Base-by-base conservation (phyloP, 2,888 invertebrate genomes). In the Sericinus montela region DNA sequence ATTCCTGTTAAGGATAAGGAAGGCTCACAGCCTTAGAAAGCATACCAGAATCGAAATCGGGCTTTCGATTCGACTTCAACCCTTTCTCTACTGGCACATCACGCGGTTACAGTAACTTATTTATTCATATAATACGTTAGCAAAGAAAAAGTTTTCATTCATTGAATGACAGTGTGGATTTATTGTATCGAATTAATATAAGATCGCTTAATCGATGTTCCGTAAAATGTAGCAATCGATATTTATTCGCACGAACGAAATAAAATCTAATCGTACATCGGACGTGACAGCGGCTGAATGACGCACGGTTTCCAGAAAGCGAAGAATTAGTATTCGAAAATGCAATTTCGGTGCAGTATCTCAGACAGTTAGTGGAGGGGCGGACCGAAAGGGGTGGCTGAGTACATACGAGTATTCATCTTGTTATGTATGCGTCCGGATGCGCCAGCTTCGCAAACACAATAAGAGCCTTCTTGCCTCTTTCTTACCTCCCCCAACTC, bases 341-440 rank as follows among this genome's bases (percentile, higher is more conserved):
- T 86, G 87, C 87, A 86, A 86, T 87, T 86, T 84, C 80, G 76
- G 74, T 85, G 83, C 84, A 85, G 73, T 75, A 77, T 72, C 67
- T 65, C 60, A 58, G 67, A 56, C 48, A 62, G 56, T 53, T 74
- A 75, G 78, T 69, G 72, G 73, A 69, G 75, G 68, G 71, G 80
- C 77, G 73, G 78, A 76, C 75, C 75, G 72, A 69, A 72, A 69
- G 72, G 78, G 82, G 80, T 76, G 79, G 78, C 67, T 65, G 68
- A 71, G 75, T 80, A 86, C 84, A 85, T 85, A 19, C 19, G 19
- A 19, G 19, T 19, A 87, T 87, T 83, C 88, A 86, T 88, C 88
- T 88, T 84, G 86, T 88, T 87, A 88, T 81, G 77, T 86, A 87
- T 88, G 87, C 87, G 83, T 79, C 82, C 81, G 86, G 87, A 87